phyloP scores from a whole-genome alignment of 30 jellyfish, hydroid and myxozoan species.

The Sanderia malayensis region DNA sequence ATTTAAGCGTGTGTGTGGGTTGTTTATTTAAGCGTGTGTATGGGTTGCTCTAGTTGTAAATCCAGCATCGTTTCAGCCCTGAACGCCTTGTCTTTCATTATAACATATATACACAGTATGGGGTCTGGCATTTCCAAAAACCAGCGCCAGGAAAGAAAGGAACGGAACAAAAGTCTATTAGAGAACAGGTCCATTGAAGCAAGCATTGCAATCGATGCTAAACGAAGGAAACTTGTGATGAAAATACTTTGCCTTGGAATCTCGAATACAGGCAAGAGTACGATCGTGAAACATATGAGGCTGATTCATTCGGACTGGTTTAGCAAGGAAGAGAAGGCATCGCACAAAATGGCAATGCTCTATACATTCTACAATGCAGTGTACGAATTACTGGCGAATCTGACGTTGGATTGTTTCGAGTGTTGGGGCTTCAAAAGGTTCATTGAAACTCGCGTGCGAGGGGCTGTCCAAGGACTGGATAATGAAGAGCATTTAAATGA shows the following conservation, averaged over 20 bases:
- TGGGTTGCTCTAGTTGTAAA: too few relatives aligned
- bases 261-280: conserved; percentile 53
- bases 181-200: conserved; percentile 20
- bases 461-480: conserved; percentile 9
- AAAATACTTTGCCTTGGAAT: conserved; percentile 55
- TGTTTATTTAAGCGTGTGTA: too few relatives aligned
- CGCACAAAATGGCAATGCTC: conserved; percentile 31
- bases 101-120: too few relatives aligned
- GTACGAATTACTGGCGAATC: conserved; percentile 23
- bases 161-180: too few relatives aligned
- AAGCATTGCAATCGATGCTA: conserved; percentile 27
- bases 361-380: conserved; percentile 24
- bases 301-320: conserved; percentile 50
- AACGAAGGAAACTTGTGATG: conserved; percentile 23
- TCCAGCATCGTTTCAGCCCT: too few relatives aligned
- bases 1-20: too few relatives aligned
- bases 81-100: too few relatives aligned
- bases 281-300: conserved; percentile 56
- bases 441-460: neutral
- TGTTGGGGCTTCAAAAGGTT: neutral
- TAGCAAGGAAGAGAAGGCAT: conserved; percentile 22
- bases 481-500: conserved; percentile 7
- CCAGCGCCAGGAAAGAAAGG: too few relatives aligned
- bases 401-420: conserved; percentile 17
- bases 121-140: too few relatives aligned